Base-by-base conservation (phyloP, 2,113 vertebrate species). In the Podilymbus podiceps region DNA sequence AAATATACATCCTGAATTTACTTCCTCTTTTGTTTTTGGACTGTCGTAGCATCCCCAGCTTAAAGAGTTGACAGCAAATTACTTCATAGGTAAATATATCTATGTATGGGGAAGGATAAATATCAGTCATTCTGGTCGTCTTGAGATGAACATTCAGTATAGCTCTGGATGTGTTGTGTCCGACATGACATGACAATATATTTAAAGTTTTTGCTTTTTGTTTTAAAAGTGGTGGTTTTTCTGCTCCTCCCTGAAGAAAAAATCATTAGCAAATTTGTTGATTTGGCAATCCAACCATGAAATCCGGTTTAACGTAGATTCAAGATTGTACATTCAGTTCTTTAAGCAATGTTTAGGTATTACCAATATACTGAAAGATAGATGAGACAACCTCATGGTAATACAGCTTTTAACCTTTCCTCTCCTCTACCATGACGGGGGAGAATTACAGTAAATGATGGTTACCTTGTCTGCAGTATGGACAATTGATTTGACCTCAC, bases 361-460 rank as follows among this genome's bases (percentile, higher is more conserved):
- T 95, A 95, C 96, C 96, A 95, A 96, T 94, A 94, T 90, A 90
- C 95, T 82, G 91, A 97, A 96, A 98, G 98, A 99, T 90, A 96
- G 97, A 98, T 98, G 98, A 98, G 97, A 92, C 76, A 88, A 69
- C 66, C 93, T 96, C 97, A 90, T 83, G 89, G 92, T 96, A 91
- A 97, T 98, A 97, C 96, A 92, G 98, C 98, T 98, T 98, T 98
- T 98, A 98, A 98, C 98, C 98, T 99, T 98, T 98, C 98, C 97
- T 99, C 98, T 98, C 98, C 98, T 99, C 98, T 98, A 98, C 97
- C 95, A 97, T 97, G 98, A 98, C 97, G 98, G 97, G 96, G 97
- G 97, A 98, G 98, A 98, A 99, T 99, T 99, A 98, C 98, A 97
- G 98, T 99, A 99, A 99, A 98, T 98, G 99, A 99, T 98, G 98